Conservation (phyloP, 2,113 vertebrate species). For the Nycticebus coucang region DNA sequence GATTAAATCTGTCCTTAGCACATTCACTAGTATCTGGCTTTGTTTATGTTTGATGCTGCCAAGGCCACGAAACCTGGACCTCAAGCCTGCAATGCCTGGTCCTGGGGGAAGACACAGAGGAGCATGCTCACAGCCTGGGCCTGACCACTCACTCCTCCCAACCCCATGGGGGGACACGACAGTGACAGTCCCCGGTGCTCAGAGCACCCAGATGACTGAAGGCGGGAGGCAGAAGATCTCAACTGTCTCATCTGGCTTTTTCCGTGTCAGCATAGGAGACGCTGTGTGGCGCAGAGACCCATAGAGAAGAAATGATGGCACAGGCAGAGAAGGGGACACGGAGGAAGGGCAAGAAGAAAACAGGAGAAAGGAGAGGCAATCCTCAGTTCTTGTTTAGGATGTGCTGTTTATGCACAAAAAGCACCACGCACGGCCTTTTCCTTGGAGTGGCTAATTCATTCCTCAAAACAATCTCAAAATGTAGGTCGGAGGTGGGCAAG, state of each 20-base stretch:
- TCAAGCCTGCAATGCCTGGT: fast-evolving
- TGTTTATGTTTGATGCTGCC: neutral
- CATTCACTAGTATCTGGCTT: neutral
- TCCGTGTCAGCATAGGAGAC: no score
- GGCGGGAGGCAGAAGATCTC: neutral
- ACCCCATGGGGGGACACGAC: fast-evolving
- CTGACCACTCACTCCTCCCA: neutral
- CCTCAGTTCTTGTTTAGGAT: no score
- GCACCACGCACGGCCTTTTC: fast-evolving
- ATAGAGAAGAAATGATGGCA: no score
- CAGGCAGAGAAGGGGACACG: neutral
- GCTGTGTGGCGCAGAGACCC: neutral
- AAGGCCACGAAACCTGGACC: neutral
- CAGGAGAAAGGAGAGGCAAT: fast-evolving
- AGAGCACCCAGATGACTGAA: neutral
- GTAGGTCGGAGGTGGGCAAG: neutral
- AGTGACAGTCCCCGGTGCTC: fast-evolving
- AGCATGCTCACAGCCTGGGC: neutral
- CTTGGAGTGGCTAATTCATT: neutral
- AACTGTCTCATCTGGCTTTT: neutral
- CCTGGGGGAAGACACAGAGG: neutral
- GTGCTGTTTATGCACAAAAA: no score
- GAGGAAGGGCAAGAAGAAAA: neutral
- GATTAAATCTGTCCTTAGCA: neutral
- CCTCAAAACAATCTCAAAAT: neutral